phyloP scores from a whole-genome alignment of 2,888 invertebrate species.

The Chrysomela aeneicollis region DNA sequence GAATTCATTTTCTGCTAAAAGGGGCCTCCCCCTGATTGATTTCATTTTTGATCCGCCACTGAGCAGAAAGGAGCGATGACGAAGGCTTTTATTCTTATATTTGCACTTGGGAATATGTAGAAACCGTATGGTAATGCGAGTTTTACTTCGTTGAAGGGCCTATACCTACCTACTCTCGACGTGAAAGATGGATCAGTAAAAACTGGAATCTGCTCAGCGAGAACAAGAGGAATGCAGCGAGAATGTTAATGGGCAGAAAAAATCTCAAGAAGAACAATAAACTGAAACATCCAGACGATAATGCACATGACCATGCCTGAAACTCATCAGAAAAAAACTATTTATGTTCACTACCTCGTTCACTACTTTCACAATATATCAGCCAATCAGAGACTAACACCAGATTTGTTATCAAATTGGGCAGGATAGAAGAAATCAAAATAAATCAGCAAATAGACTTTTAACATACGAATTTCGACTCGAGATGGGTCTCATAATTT shows the following conservation, averaged over 20 bases:
- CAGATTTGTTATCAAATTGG: too few relatives aligned
- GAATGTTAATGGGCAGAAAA: neutral
- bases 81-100: slow-evolving; percentile 15
- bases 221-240: too few relatives aligned
- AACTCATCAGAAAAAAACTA: neutral
- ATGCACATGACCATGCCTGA: neutral
- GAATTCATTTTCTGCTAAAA: slow-evolving; percentile 39
- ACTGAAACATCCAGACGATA: neutral
- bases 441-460: too few relatives aligned
- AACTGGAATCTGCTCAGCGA: neutral
- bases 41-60: too few relatives aligned
- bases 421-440: too few relatives aligned
- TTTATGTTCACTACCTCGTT: too few relatives aligned
- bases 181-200: slow-evolving; percentile 4
- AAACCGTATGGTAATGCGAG: neutral
- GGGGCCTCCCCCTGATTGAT: too few relatives aligned
- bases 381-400: too few relatives aligned
- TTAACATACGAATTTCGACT: too few relatives aligned
- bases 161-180: neutral
- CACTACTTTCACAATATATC: too few relatives aligned
- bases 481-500: too few relatives aligned
- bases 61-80: too few relatives aligned
- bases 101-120: neutral
- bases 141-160: neutral
- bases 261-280: neutral